Percentiles rank a stretch among this genome's conserved stretches.
These are phyloP conservation scores for Gallinago media DNA, from an alignment of 2,113 vertebrate genomes.

Conservation along the genomic window DNA sequence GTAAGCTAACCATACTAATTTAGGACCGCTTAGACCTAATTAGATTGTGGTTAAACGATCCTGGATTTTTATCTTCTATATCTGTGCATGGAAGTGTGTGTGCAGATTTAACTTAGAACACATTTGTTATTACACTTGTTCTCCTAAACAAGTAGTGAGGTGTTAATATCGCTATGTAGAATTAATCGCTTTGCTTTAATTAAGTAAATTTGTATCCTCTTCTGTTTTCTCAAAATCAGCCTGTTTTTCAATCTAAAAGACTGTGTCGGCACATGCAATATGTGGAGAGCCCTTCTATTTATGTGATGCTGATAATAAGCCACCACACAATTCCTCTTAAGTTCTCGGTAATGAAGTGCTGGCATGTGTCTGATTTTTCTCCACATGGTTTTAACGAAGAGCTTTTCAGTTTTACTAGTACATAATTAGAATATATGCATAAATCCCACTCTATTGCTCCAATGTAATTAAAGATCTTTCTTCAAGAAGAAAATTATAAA, in stretches of 20 bases:
- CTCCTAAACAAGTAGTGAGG: not conserved
- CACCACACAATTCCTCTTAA: slow-evolving; percentile 55
- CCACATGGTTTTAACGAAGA: slow-evolving; percentile 60
- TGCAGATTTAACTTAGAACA: not conserved
- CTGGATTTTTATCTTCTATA: not conserved
- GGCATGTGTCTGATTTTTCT: slow-evolving; percentile 60
- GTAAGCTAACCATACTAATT: not conserved
- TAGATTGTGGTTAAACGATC: not conserved
- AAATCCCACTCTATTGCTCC: slow-evolving; percentile 61
- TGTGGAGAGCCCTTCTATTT: slow-evolving; percentile 49
- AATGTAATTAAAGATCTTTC: slow-evolving; percentile 71
- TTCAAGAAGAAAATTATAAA: slow-evolving; percentile 63
- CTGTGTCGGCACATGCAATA: not conserved
- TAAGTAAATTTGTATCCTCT: not conserved
- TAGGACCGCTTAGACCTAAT: not conserved
- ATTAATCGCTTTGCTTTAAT: slow-evolving; percentile 39
- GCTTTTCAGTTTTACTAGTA: slow-evolving; percentile 66
- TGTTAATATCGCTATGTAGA: not conserved
- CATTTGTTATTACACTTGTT: not conserved
- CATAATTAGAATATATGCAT: slow-evolving; percentile 68
- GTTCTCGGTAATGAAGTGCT: slow-evolving; percentile 64
- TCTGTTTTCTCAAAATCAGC: slow-evolving; percentile 31
- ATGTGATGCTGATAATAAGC: slow-evolving; percentile 46
- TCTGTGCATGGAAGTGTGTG: not conserved
- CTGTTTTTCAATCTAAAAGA: slow-evolving; percentile 23